Base-by-base conservation (phyloP, 2,113 vertebrate genomes). In the Lichenostomus cassidix region DNA sequence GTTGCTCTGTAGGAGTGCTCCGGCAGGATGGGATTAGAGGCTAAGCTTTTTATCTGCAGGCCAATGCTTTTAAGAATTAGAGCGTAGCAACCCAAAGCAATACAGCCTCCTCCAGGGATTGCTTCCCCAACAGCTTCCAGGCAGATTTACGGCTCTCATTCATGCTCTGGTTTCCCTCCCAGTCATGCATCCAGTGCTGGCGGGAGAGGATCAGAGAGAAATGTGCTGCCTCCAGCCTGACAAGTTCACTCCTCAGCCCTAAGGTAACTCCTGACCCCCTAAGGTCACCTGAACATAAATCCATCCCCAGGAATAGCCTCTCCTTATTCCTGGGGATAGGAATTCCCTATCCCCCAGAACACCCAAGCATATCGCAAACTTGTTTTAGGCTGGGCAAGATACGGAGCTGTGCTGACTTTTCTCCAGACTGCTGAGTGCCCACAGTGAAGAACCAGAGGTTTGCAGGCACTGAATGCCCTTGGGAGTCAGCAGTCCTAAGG, bases 1-100 rank as follows among this genome's bases (percentile, higher is more conserved):
- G 77, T 82, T 64, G 39, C 63, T 90, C 94, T 7, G 11, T 65
- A 60, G 70, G 33, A 64, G 41, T 4, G 2, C 70, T 92, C 79
- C 9, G 35, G 74, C 2, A 6, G 88, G 83, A 89, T 3, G 28
- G 67, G 81, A 90, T 92, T 84, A 92, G 56, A 90, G 80, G 35
- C 71, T 59, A 79, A 82, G 63, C 86, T 96, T 97, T 97, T 97
- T 49, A 95, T 97, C 87, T 88, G 50, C 1, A 3, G 94, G 67
- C 80, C 91, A 89, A 96, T 82, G 59, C 56, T 94, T 97, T 97
- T 87, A 97, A 65, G 82, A 87, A 95, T 94, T 85, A 96, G 63
- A 95, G 87, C 63, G 33, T 65, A 46, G 73, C 87, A 93, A 85
- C 80, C 37, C 84, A 64, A 91, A 89, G 83, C 59, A 92, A 62